A percentile compares a stretch with the other conserved stretches of the same genome.
Conservation (phyloP, 2,113 vertebrate genomes). For the Choloepus hoffmanni region DNA sequence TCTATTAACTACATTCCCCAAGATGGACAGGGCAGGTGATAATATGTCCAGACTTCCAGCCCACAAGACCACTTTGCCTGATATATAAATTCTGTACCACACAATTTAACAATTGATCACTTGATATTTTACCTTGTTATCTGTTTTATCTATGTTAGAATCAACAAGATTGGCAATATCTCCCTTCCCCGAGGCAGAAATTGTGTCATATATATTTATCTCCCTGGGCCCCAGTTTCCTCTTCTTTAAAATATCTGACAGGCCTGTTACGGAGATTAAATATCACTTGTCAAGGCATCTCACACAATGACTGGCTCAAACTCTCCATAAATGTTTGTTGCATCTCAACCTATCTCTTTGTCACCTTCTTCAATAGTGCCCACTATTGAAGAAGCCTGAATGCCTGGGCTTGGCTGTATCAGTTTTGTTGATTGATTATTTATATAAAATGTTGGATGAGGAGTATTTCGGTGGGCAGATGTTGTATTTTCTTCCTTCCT, state of each 20-base stretch:
- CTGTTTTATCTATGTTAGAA: slow-evolving; percentile 38
- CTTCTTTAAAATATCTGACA: background rate
- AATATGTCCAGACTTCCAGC: background rate
- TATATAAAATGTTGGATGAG: background rate
- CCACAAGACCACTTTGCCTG: background rate
- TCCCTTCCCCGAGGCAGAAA: background rate
- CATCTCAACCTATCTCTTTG: background rate
- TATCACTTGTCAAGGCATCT: background rate
- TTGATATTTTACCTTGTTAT: background rate
- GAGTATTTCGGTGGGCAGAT: background rate
- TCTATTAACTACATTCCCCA: background rate
- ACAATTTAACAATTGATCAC: background rate
- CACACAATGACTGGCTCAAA: background rate
- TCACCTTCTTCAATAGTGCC: background rate
- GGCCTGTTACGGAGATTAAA: background rate
- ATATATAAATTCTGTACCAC: background rate
- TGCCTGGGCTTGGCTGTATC: background rate
- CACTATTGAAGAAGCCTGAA: background rate
- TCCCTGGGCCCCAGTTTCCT: background rate
- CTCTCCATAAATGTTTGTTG: background rate
- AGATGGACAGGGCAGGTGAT: background rate
- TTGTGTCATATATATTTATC: background rate
- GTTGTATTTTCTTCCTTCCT: slow-evolving; percentile 1
- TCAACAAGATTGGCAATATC: background rate
- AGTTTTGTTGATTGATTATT: background rate